Evolutionary conservation across 2,113 vertebrate species (phyloP).

Genomic region (Microtus montanus): DNA sequence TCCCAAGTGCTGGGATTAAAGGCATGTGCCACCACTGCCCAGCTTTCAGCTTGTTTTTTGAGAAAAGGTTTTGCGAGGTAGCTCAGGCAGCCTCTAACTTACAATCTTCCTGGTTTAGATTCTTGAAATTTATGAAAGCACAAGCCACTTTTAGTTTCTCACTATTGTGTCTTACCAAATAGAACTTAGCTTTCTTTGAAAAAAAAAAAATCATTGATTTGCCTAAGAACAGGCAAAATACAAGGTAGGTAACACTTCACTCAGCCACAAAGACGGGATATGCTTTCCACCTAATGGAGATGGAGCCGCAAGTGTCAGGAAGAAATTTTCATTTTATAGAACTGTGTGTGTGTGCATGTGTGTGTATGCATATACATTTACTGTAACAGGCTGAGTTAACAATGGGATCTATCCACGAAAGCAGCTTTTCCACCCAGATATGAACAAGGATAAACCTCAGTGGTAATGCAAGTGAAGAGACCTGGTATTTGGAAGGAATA

Average conservation of each 20-base stretch:
- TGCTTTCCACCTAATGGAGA: background rate
- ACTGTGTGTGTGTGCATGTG: background rate
- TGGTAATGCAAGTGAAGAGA: background rate
- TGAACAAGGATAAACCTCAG: background rate
- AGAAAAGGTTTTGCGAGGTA: background rate
- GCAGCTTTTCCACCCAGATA: background rate
- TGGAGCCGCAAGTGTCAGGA: background rate
- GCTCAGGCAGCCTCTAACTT: background rate
- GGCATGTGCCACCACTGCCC: no score
- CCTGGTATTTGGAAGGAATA: background rate
- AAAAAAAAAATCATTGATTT: background rate
- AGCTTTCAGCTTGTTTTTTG: background rate
- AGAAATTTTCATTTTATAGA: background rate
- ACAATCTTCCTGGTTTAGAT: background rate
- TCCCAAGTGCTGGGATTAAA: no score
- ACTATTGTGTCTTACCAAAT: background rate
- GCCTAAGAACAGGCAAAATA: background rate
- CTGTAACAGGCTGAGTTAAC: background rate
- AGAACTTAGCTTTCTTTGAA: background rate
- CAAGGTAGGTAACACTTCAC: background rate
- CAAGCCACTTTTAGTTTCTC: background rate
- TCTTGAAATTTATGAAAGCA: background rate
- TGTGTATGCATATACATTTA: background rate
- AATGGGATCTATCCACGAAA: slow-evolving; percentile 1
- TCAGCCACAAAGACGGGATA: background rate